Base-by-base conservation (phyloP, 1,140 invertebrate genomes). In the Papilio polyxenes region DNA sequence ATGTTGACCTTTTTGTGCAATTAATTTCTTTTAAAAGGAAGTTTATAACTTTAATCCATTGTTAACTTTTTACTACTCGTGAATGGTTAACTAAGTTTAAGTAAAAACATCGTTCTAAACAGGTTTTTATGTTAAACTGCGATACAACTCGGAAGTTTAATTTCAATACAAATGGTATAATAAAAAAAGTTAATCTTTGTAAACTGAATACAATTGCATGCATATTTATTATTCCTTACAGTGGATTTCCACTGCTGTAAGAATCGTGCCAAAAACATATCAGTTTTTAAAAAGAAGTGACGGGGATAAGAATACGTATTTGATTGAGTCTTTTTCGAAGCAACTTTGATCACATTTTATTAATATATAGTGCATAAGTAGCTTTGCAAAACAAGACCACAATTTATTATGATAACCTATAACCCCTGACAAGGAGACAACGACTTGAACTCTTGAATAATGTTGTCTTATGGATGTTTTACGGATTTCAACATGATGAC, bases 11-110 rank as follows among this genome's bases (percentile, higher is more conserved):
- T 40, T 10, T 37, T 40, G 13, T 4, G 11, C 13, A 72, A 72
- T 72, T 72, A 72, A 72, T 37, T 72, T 72, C 31, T 72, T 37
- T 72, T 37, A n/a, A 59, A 8, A 72, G 65, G 65, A 72, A 72
- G 31, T 31, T 37, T 37, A 15, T 17, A 72, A 7, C 10, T 69
- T 31, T 23, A 37, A 69, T 37, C 31, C 13, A 31, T 40, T 31
- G 23, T 72, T 72, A 15, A 40, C 11, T 72, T 72, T 72, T 72
- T 72, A 40, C 20, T 62, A 9, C 31, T 72, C 15, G 7, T 40
- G 65, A 72, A 72, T 72, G 65, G 23, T 15, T 37, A 37, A 72
- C 15, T 1, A 69, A 31, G 62, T 37, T 62, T 62, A 8, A 17
- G 37, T 15, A 72, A 72, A 72, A 37, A 72, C 13, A 40, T 65